Evolutionary conservation across 2,797 vertebrate genomes (phyloP), one percentile per base, ranked within the genome.

Genomic region (Threskiornis aethiopicus): DNA sequence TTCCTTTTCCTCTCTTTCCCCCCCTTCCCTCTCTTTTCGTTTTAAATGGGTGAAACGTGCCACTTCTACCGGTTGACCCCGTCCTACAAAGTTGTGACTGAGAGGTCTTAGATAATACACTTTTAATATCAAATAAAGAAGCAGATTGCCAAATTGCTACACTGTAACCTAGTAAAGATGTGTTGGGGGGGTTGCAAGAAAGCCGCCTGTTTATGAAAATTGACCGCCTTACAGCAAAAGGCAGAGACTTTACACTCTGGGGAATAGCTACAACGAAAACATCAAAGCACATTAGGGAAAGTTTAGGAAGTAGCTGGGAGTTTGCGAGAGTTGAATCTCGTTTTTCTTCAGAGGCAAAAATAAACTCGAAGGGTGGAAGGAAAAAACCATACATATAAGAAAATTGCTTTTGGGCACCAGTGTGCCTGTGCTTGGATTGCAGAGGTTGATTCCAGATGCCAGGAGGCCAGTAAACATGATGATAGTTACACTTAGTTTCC

Each of bases 401-500:
- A 90, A 89, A 42, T 51, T 92, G 42, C 57, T 72, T 82, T 76
- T 69, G 70, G 51, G 93, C 95, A 93, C 57, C 41, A 44, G 39
- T 75, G 37, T 95, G 69, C 87, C 84, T 89, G 71, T 89, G 92
- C 61, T 71, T 94, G 94, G 85, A 75, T 87, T 96, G 80, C 55
- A 76, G 75, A 71, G 49, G 83, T 94, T 79, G 83, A 54, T 90
- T 93, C 92, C 90, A 95, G 86, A 95, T 91, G 96, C 94, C 93
- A 61, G 71, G 86, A 57, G 54, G 59, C 69, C 80, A 71, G 80
- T 95, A 95, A 95, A 82, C 90, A 88, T 89, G 33, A 35, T 78
- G 88, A 71, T 54, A 59, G 80, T 82, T 96, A 90, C 93, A 49
- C 65, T 61, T 80, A 89, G 83, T 96, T 97, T 97, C 94, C 95